phyloP scores from a whole-genome alignment of 2,113 vertebrate genomes.

The Triplophysa rosa region DNA sequence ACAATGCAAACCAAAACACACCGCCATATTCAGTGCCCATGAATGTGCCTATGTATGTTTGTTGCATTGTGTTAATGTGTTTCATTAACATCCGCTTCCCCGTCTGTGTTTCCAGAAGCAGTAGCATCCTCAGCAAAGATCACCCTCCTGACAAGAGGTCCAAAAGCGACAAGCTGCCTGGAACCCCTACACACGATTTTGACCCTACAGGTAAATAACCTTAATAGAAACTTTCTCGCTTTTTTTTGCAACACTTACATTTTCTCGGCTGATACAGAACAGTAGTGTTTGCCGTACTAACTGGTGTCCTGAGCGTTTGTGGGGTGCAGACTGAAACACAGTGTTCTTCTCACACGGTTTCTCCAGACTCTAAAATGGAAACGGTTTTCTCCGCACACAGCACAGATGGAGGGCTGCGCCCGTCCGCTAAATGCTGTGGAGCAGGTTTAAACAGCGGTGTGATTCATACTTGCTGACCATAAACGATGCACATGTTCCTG shows the following conservation, averaged over 20 bases:
- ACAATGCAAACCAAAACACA: not conserved
- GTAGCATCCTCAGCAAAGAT: slow-evolving; percentile 94
- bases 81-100: not conserved
- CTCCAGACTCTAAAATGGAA: slow-evolving; percentile 36
- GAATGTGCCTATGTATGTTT: not conserved
- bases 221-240: not conserved
- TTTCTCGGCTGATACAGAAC: slow-evolving; percentile 37
- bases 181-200: slow-evolving; percentile 71
- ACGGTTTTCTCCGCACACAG: slow-evolving; percentile 36
- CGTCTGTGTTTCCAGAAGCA: slow-evolving; percentile 80
- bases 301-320: slow-evolving; percentile 36
- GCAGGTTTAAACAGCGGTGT: slow-evolving; percentile 35
- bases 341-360: slow-evolving; percentile 27
- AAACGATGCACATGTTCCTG: slow-evolving; percentile 52
- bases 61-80: slow-evolving; percentile 6
- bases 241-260: not conserved
- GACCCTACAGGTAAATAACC: slow-evolving; percentile 75
- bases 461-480: slow-evolving; percentile 54
- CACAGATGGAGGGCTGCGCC: slow-evolving; percentile 41
- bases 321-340: slow-evolving; percentile 36
- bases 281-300: not conserved
- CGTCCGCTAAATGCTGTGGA: slow-evolving; percentile 34
- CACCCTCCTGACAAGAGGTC: slow-evolving; percentile 94
- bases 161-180: slow-evolving; percentile 81
- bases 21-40: not conserved